phyloP scores from a whole-genome alignment of 2,888 invertebrate species.

The Hermaeophaga mercurialis region DNA sequence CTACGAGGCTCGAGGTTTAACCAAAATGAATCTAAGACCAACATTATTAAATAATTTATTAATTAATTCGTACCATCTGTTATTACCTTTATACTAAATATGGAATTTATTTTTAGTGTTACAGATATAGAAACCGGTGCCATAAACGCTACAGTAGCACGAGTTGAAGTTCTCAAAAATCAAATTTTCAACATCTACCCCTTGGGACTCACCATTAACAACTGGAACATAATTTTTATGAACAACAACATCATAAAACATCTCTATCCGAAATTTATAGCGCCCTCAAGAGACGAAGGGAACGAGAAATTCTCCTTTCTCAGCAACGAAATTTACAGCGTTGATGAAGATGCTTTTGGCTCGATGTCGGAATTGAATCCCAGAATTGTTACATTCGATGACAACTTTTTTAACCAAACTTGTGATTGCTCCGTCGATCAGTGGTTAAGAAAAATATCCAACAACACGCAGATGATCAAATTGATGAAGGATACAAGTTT shows the following conservation, averaged over 20 bases:
- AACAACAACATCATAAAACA: constrained; percentile 69
- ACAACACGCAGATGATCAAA: constrained; percentile 56
- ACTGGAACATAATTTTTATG: constrained; percentile 69
- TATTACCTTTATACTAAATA: too few species aligned
- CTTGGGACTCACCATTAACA: constrained; percentile 67
- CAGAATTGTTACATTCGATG: constrained; percentile 59
- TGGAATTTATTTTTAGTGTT: constrained; percentile 61
- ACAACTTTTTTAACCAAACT: constrained; percentile 67
- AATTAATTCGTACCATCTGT: constrained; percentile 1
- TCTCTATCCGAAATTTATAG: constrained; percentile 57
- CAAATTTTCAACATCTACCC: constrained; percentile 65
- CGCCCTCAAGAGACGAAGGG: constrained; percentile 49
- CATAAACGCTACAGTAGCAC: constrained; percentile 68
- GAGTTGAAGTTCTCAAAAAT: constrained; percentile 65
- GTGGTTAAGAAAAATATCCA: constrained; percentile 63
- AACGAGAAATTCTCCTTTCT: constrained; percentile 59
- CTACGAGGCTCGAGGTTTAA: too few species aligned
- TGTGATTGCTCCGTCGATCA: constrained; percentile 67
- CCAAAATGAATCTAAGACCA: neutral
- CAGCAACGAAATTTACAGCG: constrained; percentile 63
- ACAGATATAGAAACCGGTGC: constrained; percentile 66
- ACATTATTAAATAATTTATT: neutral
- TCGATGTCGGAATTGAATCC: constrained; percentile 65
- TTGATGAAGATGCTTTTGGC: constrained; percentile 62
- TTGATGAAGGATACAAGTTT: constrained; percentile 63